phyloP scores from a whole-genome alignment of 2,888 invertebrate genomes.

The Limnephilus marmoratus region DNA sequence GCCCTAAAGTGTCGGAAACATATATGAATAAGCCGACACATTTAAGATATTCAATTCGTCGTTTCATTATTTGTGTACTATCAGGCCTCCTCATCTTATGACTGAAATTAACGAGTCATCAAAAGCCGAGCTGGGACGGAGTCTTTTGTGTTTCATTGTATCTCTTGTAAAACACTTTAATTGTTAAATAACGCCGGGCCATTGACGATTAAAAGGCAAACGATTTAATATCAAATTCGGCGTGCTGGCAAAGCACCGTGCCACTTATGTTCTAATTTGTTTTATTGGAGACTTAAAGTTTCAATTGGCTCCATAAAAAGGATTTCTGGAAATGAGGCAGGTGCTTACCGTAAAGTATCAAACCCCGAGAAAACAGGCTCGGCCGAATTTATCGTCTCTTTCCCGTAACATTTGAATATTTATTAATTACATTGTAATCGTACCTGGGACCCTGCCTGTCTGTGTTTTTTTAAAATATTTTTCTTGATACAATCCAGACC shows the following conservation, averaged over 20 bases:
- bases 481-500: conserved; percentile 33
- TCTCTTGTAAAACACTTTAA: conserved; percentile 52
- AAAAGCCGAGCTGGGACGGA: conserved; percentile 48
- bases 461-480: neutral
- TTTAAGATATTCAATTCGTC: conserved; percentile 29
- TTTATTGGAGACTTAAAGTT: conserved; percentile 65
- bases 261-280: conserved; percentile 64
- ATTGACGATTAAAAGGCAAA: conserved; percentile 64
- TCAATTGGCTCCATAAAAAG: conserved; percentile 65
- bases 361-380: conserved; percentile 48
- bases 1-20: neutral
- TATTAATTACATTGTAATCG: conserved; percentile 51
- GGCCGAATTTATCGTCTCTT: conserved; percentile 48
- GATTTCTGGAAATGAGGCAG: conserved; percentile 55
- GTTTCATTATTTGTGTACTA: conserved; percentile 24
- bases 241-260: conserved; percentile 40
- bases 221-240: conserved; percentile 61
- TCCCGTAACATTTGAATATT: conserved; percentile 56
- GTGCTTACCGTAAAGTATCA: conserved; percentile 56
- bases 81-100: conserved; percentile 1
- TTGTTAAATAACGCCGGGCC: conserved; percentile 59
- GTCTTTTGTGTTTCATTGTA: conserved; percentile 53
- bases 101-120: conserved; percentile 48
- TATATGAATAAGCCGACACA: neutral
- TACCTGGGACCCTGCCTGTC: neutral